Conservation (phyloP, 2,888 invertebrate species). For the Nysson spinosus region DNA sequence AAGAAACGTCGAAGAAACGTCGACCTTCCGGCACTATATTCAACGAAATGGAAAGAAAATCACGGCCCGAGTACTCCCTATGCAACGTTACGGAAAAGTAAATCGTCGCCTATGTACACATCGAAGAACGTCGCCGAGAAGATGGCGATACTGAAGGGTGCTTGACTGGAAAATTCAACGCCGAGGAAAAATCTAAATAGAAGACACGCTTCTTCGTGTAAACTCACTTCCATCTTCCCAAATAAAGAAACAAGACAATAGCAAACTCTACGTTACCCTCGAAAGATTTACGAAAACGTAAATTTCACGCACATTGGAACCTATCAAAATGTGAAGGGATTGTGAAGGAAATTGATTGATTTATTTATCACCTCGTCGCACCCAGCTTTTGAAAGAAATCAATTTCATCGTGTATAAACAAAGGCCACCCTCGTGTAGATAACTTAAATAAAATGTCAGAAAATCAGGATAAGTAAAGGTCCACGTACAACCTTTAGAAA, state of each 20-base stretch:
- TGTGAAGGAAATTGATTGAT: too few relatives aligned
- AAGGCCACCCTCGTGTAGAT: too few relatives aligned
- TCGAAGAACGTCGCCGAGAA: background rate
- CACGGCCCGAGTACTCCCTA: conserved; percentile 14
- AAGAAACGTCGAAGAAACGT: conserved; percentile 16
- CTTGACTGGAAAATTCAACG: conserved; percentile 7
- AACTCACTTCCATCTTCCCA: too few relatives aligned
- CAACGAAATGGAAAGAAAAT: conserved; percentile 37
- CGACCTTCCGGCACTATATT: conserved; percentile 16
- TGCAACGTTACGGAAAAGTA: conserved; percentile 37
- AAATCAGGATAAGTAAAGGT: conserved; percentile 3
- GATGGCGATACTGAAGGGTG: conserved; percentile 32
- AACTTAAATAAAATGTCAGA: conserved; percentile 7
- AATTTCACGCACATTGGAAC: too few relatives aligned
- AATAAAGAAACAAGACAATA: too few relatives aligned
- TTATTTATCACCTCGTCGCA: too few relatives aligned
- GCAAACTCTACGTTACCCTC: background rate
- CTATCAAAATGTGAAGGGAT: too few relatives aligned
- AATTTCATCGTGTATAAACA: too few relatives aligned
- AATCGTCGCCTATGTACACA: conserved; percentile 52
- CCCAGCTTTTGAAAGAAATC: too few relatives aligned
- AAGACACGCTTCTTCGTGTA: too few relatives aligned
- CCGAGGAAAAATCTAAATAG: conserved; percentile 23
- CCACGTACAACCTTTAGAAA: conserved; percentile 22
- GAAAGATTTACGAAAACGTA: too few relatives aligned